Conservation (phyloP, 2,888 invertebrate species). For the Helobdella robusta region DNA sequence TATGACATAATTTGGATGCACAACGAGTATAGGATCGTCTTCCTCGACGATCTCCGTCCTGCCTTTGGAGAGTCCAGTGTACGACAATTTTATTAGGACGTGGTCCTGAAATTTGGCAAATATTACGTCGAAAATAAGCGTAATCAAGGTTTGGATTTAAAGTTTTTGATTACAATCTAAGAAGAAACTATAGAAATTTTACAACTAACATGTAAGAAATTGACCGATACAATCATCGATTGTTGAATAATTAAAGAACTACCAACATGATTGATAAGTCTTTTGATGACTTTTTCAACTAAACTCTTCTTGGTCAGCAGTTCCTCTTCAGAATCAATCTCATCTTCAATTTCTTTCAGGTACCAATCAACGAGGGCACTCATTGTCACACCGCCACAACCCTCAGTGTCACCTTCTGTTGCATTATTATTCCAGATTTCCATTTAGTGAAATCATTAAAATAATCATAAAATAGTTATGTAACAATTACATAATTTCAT, state of each 20-base stretch:
- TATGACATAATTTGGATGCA: slow-evolving; percentile 89
- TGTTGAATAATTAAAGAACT: background rate
- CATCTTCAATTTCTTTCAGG: slow-evolving; percentile 66
- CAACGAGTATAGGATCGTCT: slow-evolving; percentile 76
- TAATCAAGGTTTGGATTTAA: background rate
- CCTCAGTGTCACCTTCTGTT: slow-evolving; percentile 35
- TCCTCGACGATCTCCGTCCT: slow-evolving; percentile 52
- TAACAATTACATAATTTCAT: background rate
- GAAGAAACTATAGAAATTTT: background rate
- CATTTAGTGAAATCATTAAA: background rate
- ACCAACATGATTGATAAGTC: slow-evolving; percentile 53
- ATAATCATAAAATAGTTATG: background rate
- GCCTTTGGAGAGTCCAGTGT: slow-evolving; percentile 54
- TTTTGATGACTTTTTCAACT: slow-evolving; percentile 84
- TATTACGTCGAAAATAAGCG: background rate
- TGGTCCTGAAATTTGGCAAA: slow-evolving; percentile 60
- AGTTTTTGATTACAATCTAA: background rate
- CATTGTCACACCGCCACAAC: slow-evolving; percentile 56
- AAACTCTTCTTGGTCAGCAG: slow-evolving; percentile 74
- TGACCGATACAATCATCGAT: background rate
- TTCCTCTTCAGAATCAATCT: slow-evolving; percentile 83
- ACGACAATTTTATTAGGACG: slow-evolving; percentile 67
- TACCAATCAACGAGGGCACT: slow-evolving; percentile 87
- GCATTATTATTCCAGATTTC: too few species aligned
- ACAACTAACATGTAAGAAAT: background rate